These are phyloP conservation scores for Miopithecus talapoin DNA, from an alignment of 2,797 vertebrate species.

Conservation along the genomic window DNA sequence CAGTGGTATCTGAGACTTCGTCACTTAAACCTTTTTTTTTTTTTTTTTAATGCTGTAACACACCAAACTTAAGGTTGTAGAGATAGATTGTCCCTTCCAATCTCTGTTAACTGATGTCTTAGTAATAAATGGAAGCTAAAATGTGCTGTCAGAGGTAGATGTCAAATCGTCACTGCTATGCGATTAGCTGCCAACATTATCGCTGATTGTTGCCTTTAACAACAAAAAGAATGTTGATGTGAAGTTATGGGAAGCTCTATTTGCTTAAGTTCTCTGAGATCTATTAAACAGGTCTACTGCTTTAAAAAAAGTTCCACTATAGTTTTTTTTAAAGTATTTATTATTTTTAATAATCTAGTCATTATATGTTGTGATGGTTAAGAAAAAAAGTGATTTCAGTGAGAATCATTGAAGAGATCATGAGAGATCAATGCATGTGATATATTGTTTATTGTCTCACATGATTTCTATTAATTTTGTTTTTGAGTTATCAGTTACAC, in stretches of 20 bases:
- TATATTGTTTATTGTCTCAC: not conserved
- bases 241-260: constrained; percentile 56
- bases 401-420: not conserved
- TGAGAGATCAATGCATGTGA: not conserved
- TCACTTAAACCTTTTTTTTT: constrained; percentile 55
- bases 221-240: constrained; percentile 69
- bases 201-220: constrained; percentile 60
- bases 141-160: constrained; percentile 54
- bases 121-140: constrained; percentile 72
- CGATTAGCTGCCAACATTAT: constrained; percentile 69
- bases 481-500: not conserved
- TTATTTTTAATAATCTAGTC: not conserved
- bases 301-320: not conserved
- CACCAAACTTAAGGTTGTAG: not conserved
- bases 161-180: constrained; percentile 43
- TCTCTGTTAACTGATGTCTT: constrained; percentile 52
- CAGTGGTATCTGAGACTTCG: not conserved
- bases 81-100: not conserved
- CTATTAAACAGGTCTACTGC: not conserved
- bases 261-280: constrained; percentile 57
- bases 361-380: not conserved
- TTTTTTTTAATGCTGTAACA: constrained; percentile 7
- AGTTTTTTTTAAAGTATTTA: not conserved
- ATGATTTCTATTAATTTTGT: not conserved
- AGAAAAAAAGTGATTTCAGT: not conserved